phyloP scores from a whole-genome alignment of 2,113 vertebrate genomes.

The Indicator indicator region DNA sequence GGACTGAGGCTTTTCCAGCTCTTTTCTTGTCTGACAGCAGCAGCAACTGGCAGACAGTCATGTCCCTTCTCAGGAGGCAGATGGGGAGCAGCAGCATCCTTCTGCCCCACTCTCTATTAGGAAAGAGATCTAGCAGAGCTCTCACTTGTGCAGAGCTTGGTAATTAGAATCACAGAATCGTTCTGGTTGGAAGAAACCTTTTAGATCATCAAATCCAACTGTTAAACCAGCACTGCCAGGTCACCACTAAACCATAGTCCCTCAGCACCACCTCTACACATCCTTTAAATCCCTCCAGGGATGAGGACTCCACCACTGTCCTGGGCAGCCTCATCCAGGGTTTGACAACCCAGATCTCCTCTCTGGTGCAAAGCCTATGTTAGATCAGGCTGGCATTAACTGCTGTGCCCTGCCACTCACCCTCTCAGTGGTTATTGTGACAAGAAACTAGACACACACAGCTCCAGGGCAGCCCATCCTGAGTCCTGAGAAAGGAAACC shows the following conservation, averaged over 20 bases:
- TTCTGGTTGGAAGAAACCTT: neutral
- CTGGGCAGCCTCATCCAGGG: neutral
- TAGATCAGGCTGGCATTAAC: neutral
- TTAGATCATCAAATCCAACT: neutral
- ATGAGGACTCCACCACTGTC: neutral
- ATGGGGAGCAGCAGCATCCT: neutral
- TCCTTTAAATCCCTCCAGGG: neutral
- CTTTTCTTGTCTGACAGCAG: neutral
- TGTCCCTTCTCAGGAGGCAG: neutral
- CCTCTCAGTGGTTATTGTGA: fast-evolving
- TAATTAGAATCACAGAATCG: neutral
- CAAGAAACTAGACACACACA: neutral
- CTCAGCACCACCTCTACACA: neutral
- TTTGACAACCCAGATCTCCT: too few relatives aligned
- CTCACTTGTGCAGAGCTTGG: fast-evolving
- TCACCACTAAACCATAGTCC: neutral
- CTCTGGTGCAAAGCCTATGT: neutral
- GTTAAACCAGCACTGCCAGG: neutral
- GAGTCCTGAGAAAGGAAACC: neutral
- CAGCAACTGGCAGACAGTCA: neutral
- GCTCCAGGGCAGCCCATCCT: neutral
- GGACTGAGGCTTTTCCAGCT: neutral
- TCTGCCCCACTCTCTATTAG: neutral
- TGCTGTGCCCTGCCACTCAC: fast-evolving
- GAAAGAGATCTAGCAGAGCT: neutral